These are phyloP conservation scores for Cacoxenus indagator DNA, from an alignment of 2,888 invertebrate genomes.

Conservation along the genomic window DNA sequence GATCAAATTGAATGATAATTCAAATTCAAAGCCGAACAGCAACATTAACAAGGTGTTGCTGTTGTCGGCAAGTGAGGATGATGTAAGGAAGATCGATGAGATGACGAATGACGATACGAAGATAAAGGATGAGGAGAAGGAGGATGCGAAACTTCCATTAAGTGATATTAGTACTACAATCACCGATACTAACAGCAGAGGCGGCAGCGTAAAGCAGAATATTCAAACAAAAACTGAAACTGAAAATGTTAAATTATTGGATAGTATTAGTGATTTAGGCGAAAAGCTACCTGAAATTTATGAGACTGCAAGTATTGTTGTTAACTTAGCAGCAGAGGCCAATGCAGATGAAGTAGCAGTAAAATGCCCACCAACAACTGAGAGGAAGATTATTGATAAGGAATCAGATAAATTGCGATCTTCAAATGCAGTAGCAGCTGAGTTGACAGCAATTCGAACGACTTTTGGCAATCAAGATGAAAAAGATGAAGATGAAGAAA, in stretches of 20 bases:
- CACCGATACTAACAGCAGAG: constrained; percentile 44
- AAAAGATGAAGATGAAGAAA: constrained; percentile 32
- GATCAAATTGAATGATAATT: constrained; percentile 27
- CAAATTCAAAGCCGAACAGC: constrained; percentile 36
- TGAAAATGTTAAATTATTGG: constrained; percentile 61
- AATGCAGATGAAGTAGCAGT: constrained; percentile 20
- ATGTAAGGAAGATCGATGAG: constrained; percentile 20
- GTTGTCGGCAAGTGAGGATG: background rate
- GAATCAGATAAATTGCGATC: constrained; percentile 37
- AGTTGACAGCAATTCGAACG: constrained; percentile 62
- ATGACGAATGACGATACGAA: constrained; percentile 23
- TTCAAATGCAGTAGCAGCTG: constrained; percentile 44
- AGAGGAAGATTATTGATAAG: too few relatives aligned
- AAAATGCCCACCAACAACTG: constrained; percentile 59
- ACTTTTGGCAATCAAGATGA: constrained; percentile 56
- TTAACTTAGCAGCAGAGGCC: constrained; percentile 57
- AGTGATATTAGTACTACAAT: constrained; percentile 63
- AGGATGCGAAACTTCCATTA: constrained; percentile 46
- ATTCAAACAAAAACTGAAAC: constrained; percentile 41
- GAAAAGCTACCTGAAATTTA: constrained; percentile 70
- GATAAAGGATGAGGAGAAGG: constrained; percentile 48
- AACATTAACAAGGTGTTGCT: constrained; percentile 47
- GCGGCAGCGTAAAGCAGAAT: constrained; percentile 34
- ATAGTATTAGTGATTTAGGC: constrained; percentile 70
- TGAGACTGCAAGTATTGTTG: constrained; percentile 69